Conservation (phyloP, 2,113 vertebrate species). For the Corydoras sp. region DNA sequence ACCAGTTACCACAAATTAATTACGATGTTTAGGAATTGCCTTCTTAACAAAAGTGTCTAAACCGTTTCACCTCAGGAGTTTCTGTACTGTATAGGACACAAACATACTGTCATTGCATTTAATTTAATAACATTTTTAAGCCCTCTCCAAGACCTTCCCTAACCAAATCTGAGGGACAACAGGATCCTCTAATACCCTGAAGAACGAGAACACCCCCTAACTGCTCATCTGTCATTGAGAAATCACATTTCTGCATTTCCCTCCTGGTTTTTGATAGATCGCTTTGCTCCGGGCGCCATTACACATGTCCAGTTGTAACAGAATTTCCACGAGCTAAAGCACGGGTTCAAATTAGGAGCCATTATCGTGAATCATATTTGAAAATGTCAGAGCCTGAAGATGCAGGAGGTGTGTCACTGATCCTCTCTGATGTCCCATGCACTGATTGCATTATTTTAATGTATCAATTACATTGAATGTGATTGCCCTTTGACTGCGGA, state of each 20-base stretch:
- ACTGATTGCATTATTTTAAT: slow-evolving; percentile 48
- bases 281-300: slow-evolving; percentile 31
- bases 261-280: slow-evolving; percentile 35
- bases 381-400: slow-evolving; percentile 33
- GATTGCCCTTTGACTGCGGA: slow-evolving; percentile 42
- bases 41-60: no score
- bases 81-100: not conserved
- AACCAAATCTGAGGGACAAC: slow-evolving; percentile 36
- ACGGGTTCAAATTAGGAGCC: slow-evolving; percentile 33
- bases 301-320: slow-evolving; percentile 37
- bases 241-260: slow-evolving; percentile 28
- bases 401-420: slow-evolving; percentile 24
- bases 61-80: slow-evolving; percentile 6
- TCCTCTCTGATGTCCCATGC: slow-evolving; percentile 1
- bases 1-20: no score
- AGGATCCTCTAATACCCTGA: slow-evolving; percentile 39
- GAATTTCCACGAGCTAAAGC: slow-evolving; percentile 37
- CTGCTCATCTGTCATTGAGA: slow-evolving; percentile 19
- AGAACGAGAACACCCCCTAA: slow-evolving; percentile 24
- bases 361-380: slow-evolving; percentile 45
- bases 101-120: slow-evolving; percentile 27
- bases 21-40: no score
- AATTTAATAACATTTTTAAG: slow-evolving; percentile 35
- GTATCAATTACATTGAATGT: slow-evolving; percentile 43
- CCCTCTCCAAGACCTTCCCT: slow-evolving; percentile 28